Evolutionary conservation across 2,797 vertebrate genomes (phyloP).

Genomic region (Gymnopithys bicolor): DNA sequence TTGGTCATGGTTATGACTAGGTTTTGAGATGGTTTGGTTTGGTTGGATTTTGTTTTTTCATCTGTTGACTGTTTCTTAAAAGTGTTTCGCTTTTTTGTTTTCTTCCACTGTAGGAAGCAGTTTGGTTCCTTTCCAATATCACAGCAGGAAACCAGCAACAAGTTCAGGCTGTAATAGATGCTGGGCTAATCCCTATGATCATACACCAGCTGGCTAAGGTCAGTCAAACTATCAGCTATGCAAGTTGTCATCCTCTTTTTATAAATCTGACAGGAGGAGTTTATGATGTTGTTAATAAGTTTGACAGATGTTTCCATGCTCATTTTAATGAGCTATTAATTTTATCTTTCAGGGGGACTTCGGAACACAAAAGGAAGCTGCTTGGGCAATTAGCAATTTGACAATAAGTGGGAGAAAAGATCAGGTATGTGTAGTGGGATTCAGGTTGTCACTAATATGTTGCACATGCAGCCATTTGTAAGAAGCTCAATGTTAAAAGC

Average conservation of each 20-base stretch:
- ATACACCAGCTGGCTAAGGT: conserved; percentile 99
- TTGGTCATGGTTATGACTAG: neutral
- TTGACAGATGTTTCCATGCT: conserved; percentile 34
- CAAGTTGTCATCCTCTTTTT: conserved; percentile 62
- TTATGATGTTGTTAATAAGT: conserved; percentile 34
- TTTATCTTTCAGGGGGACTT: conserved; percentile 91
- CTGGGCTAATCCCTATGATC: conserved; percentile 98
- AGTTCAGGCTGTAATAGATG: conserved; percentile 98
- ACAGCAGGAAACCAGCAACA: conserved; percentile 99
- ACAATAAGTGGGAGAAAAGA: conserved; percentile 99
- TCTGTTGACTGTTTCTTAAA: neutral
- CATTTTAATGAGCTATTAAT: conserved; percentile 64
- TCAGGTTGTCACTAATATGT: neutral
- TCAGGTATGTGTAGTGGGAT: conserved; percentile 81
- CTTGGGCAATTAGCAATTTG: conserved; percentile 99
- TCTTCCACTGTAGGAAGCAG: conserved; percentile 88
- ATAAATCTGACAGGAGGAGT: conserved; percentile 35
- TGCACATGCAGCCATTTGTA: conserved; percentile 64
- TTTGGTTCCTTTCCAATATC: conserved; percentile 99
- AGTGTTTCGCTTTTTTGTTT: conserved; percentile 39
- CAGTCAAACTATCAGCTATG: conserved; percentile 64
- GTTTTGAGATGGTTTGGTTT: neutral
- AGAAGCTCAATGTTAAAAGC: conserved; percentile 53
- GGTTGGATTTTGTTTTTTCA: neutral
- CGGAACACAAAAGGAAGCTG: conserved; percentile 98